Evolutionary conservation across 2,113 vertebrate species (phyloP), one percentile per base, ranked within the genome.

Genomic region (Pholis gunnellus): DNA sequence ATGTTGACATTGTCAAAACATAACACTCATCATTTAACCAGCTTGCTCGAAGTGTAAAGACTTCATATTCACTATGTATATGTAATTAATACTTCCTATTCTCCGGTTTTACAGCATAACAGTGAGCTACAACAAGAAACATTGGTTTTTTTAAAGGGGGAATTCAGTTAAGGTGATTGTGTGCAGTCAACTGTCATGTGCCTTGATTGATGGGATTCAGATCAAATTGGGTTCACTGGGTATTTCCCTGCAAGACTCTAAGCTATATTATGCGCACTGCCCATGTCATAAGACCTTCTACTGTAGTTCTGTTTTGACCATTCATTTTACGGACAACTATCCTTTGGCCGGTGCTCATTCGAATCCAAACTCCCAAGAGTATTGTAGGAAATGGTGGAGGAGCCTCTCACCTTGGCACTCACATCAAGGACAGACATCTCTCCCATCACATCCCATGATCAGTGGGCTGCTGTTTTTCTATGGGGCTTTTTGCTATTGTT

Each of bases 381-480:
- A 88, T 85, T 85, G 87, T 94, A 93, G 89, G 92, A 95, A 93
- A 93, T 79, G 40, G 73, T 66, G 76, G 87, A 79, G 86, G 83
- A 92, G 88, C 79, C 86, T 87, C 89, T 92, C 91, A 93, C 92
- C 90, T 92, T 95, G 94, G 91, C 91, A 87, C 80, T 63, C 84
- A 93, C 88, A 94, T 93, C 91, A 94, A 93, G 88, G 86, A 87
- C 81, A 77, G 88, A 88, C 84, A 86, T 90, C 71, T 84, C 88
- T 91, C 83, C 82, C 84, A 87, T 91, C 89, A 88, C 91, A 88
- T 94, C 93, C 89, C 92, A 84, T 89, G 91, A 94, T 92, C 89
- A 84, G 73, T 64, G 84, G 86, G 88, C 88, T 67, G 67, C 83
- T 94, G 92, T 90, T 92, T 92, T 88, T 93, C 86, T 88, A 74